Evolutionary conservation across 2,888 invertebrate genomes (phyloP).

Genomic region (Germaria angustata): DNA sequence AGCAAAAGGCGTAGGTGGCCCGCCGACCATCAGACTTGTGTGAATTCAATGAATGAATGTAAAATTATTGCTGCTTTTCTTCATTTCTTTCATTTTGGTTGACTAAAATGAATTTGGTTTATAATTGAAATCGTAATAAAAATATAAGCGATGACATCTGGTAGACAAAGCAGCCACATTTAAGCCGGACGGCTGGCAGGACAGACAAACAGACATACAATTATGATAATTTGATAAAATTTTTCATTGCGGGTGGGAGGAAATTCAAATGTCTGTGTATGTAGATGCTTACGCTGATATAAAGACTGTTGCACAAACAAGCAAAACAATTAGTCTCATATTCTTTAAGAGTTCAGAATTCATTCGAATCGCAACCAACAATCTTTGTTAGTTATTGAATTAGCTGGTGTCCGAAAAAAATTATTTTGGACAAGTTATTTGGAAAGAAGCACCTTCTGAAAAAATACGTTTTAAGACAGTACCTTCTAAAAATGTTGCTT

Average conservation of each 20-base stretch:
- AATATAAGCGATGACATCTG: conserved; percentile 65
- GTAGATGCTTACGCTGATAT: background rate
- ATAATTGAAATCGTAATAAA: conserved; percentile 66
- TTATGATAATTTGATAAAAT: conserved; percentile 48
- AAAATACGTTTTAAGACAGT: too few relatives aligned
- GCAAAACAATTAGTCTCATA: background rate
- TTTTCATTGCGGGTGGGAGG: conserved; percentile 36
- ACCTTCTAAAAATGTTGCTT: too few relatives aligned
- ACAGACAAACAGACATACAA: background rate
- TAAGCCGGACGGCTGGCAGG: conserved; percentile 16
- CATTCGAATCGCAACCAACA: too few relatives aligned
- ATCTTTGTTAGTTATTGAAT: too few relatives aligned
- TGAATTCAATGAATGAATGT: conserved; percentile 50
- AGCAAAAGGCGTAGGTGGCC: conserved; percentile 42
- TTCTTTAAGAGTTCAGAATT: background rate
- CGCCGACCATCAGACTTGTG: conserved; percentile 11
- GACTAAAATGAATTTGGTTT: conserved; percentile 55
- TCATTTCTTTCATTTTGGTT: background rate
- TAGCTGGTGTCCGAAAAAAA: too few relatives aligned
- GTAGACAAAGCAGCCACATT: conserved; percentile 53
- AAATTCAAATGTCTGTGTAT: conserved; percentile 18
- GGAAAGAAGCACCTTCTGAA: too few relatives aligned
- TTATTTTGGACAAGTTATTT: too few relatives aligned
- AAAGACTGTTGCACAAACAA: background rate
- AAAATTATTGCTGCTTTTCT: conserved; percentile 34